These are phyloP conservation scores for Hybos culiciformis DNA, from an alignment of 2,888 invertebrate genomes.

Conservation along the genomic window DNA sequence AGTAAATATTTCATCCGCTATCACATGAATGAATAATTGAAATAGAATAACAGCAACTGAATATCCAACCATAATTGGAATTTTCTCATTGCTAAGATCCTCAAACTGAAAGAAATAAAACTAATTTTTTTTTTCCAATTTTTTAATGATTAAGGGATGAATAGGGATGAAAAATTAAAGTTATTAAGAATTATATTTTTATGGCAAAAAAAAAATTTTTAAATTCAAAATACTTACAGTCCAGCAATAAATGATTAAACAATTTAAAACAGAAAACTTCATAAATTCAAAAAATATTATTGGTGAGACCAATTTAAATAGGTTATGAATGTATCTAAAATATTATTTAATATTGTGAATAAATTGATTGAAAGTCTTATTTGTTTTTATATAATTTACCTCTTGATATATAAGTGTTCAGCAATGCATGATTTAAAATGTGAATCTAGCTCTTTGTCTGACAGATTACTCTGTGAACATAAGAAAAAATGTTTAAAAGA, in stretches of 20 bases:
- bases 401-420: not conserved
- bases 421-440: not conserved
- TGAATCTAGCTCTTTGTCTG: no score
- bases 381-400: no score
- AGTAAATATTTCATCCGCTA: not conserved
- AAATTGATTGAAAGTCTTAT: not conserved
- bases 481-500: no score
- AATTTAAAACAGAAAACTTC: not conserved
- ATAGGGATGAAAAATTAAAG: no score
- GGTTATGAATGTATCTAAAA: not conserved
- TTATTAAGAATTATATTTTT: no score
- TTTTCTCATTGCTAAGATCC: no score
- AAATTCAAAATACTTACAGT: no score
- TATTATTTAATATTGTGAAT: not conserved
- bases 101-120: no score
- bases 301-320: not conserved
- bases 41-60: not conserved
- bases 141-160: no score
- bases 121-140: no score
- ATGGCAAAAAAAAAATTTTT: no score
- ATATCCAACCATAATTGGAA: not conserved
- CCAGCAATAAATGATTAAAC: not conserved
- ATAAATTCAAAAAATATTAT: not conserved
- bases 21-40: not conserved
- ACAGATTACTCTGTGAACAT: no score